A percentile compares a stretch with the other conserved stretches of the same genome.
Conservation (phyloP, 2,888 invertebrate genomes). For the Melitaea athalia region DNA sequence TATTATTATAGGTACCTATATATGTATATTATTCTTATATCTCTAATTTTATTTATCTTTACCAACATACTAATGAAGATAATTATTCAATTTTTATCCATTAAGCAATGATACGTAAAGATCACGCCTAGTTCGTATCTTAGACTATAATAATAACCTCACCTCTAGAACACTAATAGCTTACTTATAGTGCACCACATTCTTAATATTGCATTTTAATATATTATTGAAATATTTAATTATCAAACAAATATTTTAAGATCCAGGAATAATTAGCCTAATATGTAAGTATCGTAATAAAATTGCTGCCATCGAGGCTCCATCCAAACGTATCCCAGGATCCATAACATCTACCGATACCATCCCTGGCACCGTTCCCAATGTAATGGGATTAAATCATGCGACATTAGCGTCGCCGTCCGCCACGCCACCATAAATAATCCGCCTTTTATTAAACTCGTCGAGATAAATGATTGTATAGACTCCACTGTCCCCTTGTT, state of each 20-base stretch:
- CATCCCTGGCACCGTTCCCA: constrained; percentile 69
- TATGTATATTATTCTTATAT: too few species aligned
- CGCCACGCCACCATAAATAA: constrained; percentile 75
- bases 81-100: too few species aligned
- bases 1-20: background rate
- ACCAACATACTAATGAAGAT: too few species aligned
- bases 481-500: constrained; percentile 68
- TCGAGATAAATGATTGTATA: constrained; percentile 81
- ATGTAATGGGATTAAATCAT: constrained; percentile 80
- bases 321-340: constrained; percentile 20
- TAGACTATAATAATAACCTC: too few species aligned
- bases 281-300: constrained; percentile 7
- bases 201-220: too few species aligned
- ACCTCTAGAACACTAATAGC: too few species aligned
- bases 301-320: constrained; percentile 7
- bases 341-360: constrained; percentile 42
- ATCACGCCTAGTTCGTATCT: too few species aligned
- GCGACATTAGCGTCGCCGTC: constrained; percentile 68
- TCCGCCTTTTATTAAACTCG: constrained; percentile 82
- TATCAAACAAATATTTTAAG: background rate
- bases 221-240: too few species aligned
- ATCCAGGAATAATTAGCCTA: background rate
- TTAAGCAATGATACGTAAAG: too few species aligned
- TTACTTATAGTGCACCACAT: too few species aligned
- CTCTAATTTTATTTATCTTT: too few species aligned